Evolutionary conservation across 1,140 invertebrate genomes (phyloP).

Genomic region (Ctenoplectra terminalis): DNA sequence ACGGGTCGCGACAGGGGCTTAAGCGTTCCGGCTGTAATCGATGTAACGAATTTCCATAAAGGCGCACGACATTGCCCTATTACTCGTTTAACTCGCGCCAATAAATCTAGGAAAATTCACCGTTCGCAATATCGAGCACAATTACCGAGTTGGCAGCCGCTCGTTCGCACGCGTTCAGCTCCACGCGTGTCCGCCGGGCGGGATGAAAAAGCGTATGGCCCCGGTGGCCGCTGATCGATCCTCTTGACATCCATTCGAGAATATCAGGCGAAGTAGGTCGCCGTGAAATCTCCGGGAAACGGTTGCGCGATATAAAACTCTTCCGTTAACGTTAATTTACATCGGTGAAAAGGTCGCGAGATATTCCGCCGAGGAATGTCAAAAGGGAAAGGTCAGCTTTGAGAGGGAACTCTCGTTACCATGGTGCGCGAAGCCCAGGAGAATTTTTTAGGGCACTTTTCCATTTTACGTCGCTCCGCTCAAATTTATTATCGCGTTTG

Average conservation of each 20-base stretch:
- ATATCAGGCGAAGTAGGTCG: constrained; percentile 17
- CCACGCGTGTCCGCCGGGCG: neutral
- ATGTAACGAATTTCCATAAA: constrained; percentile 62
- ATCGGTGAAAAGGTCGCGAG: constrained; percentile 41
- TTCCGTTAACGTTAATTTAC: constrained; percentile 41
- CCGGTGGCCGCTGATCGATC: constrained; percentile 14
- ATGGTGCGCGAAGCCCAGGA: too few species aligned
- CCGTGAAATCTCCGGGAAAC: constrained; percentile 1
- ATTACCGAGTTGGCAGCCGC: constrained; percentile 1
- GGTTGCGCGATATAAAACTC: neutral
- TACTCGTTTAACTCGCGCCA: constrained; percentile 41
- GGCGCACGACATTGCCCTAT: constrained; percentile 50
- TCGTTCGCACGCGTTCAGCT: neutral
- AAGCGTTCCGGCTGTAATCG: constrained; percentile 40
- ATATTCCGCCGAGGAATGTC: neutral
- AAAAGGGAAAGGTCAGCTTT: constrained; percentile 24
- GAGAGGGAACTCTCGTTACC: neutral
- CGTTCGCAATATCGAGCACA: constrained; percentile 31
- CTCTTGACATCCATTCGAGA: constrained; percentile 18
- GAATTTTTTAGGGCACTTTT: too few species aligned
- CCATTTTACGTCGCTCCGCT: too few species aligned
- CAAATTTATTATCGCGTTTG: too few species aligned
- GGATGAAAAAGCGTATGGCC: constrained; percentile 20
- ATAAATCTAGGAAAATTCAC: constrained; percentile 55
- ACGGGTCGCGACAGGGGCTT: constrained; percentile 37